phyloP scores from a whole-genome alignment of 2,888 invertebrate species.

The Drosophila barbarae region DNA sequence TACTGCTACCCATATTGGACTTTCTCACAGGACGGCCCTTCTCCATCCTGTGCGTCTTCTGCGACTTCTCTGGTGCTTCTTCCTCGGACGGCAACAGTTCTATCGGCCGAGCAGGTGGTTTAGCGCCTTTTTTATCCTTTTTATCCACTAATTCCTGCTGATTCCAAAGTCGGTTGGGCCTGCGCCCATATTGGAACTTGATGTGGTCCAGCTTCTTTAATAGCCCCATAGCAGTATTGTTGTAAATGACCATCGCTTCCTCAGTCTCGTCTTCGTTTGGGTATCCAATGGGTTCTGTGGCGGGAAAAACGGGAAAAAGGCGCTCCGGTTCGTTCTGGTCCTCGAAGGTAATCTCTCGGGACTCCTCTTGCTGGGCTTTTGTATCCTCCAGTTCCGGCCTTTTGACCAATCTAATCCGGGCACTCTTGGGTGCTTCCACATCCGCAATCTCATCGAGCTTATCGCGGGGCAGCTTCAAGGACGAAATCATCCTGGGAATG shows the following conservation, averaged over 20 bases:
- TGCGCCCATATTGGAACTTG: conserved; percentile 12
- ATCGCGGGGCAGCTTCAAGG: conserved; percentile 71
- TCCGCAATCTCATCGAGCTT: conserved; percentile 45
- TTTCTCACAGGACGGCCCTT: fast-evolving
- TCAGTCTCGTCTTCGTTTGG: fast-evolving
- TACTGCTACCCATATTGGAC: neutral
- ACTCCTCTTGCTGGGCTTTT: neutral
- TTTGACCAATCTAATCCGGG: conserved; percentile 26
- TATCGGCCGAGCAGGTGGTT: no score
- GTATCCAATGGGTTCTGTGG: conserved; percentile 17
- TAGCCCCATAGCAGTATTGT: conserved; percentile 32
- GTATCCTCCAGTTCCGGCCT: conserved; percentile 36
- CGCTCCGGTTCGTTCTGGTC: conserved; percentile 69
- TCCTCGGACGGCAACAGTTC: neutral
- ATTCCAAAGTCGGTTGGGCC: conserved; percentile 16
- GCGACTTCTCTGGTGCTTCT: neutral
- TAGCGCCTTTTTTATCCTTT: conserved; percentile 4
- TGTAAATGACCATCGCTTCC: neutral
- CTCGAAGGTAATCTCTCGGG: conserved; percentile 43
- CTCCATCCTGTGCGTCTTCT: neutral
- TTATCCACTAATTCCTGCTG: conserved; percentile 23
- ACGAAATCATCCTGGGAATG: conserved; percentile 71
- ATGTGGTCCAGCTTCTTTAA: conserved; percentile 47
- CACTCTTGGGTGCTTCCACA: conserved; percentile 39
- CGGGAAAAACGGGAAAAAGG: conserved; percentile 59